Evolutionary conservation across 30 jellyfish, hydroid and myxozoan species (phyloP).

Genomic region (Aurelia sp.): DNA sequence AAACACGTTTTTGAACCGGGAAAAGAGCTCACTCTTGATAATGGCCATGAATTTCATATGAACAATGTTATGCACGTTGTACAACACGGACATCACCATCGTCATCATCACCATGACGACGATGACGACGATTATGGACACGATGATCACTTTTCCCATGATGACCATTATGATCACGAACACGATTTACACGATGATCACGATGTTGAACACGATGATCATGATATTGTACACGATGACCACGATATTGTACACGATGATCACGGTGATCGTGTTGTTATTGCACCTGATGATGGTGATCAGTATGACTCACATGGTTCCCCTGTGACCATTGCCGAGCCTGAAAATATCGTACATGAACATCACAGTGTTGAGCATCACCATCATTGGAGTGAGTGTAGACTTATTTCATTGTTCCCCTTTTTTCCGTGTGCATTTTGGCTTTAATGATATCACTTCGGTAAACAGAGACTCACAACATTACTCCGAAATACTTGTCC

Average conservation of each 20-base stretch:
- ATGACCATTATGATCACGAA: constrained; percentile 3
- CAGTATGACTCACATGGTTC: constrained; percentile 54
- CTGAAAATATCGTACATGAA: constrained; percentile 89
- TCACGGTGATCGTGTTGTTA: constrained; percentile 31
- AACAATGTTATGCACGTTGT: constrained; percentile 66
- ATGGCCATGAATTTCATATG: constrained; percentile 55
- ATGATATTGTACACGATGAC: constrained; percentile 14
- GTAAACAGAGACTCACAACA: too few relatives aligned
- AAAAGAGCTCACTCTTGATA: constrained; percentile 76
- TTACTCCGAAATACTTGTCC: too few relatives aligned
- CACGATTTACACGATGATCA: constrained; percentile 20
- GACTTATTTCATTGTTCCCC: neutral
- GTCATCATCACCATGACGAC: constrained; percentile 39
- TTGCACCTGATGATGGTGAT: constrained; percentile 44
- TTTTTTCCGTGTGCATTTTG: too few relatives aligned
- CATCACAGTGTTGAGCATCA: constrained; percentile 81
- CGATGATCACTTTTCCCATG: constrained; percentile 9
- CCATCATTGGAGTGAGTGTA: constrained; percentile 69
- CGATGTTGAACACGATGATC: neutral
- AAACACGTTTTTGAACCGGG: constrained; percentile 81
- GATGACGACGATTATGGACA: constrained; percentile 14
- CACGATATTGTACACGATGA: constrained; percentile 45
- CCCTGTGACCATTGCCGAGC: constrained; percentile 52
- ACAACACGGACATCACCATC: constrained; percentile 52
- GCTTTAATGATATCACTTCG: too few relatives aligned